Conservation (phyloP, 2,113 vertebrate genomes). For the Equus przewalskii region DNA sequence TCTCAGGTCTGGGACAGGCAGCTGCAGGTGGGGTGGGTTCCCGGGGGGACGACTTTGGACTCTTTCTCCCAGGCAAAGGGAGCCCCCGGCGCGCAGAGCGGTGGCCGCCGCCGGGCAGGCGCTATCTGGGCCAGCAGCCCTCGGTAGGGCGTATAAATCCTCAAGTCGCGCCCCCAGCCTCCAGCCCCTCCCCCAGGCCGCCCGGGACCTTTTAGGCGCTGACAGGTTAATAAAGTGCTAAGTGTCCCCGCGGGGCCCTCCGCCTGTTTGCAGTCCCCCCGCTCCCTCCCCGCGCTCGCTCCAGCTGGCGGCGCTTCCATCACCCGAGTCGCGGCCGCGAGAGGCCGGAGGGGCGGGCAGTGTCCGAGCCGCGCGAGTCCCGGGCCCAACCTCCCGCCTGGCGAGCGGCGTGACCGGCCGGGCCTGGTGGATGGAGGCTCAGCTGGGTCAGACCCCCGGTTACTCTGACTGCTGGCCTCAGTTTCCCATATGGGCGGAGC, state of each 20-base stretch:
- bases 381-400: no score
- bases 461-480: not conserved
- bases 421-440: not conserved
- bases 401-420: no score
- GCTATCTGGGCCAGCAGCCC: rapidly evolving
- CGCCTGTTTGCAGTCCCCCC: constrained; percentile 82
- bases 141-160: not conserved
- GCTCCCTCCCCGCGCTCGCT: constrained; percentile 52
- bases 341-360: no score
- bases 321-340: no score
- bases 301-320: constrained; percentile 80
- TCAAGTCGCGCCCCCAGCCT: not conserved
- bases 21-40: rapidly evolving
- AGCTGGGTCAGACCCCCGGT: not conserved
- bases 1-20: not conserved
- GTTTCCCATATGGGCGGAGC: not conserved
- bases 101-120: rapidly evolving
- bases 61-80: no score
- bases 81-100: not conserved
- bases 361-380: no score
- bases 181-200: not conserved
- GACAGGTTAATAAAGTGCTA: constrained; percentile 95
- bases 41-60: not conserved
- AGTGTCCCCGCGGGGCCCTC: constrained; percentile 90
- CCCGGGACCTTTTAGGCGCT: constrained; percentile 81